Conservation (phyloP, 2,113 vertebrate genomes). For the Gallinago paraguaiae region DNA sequence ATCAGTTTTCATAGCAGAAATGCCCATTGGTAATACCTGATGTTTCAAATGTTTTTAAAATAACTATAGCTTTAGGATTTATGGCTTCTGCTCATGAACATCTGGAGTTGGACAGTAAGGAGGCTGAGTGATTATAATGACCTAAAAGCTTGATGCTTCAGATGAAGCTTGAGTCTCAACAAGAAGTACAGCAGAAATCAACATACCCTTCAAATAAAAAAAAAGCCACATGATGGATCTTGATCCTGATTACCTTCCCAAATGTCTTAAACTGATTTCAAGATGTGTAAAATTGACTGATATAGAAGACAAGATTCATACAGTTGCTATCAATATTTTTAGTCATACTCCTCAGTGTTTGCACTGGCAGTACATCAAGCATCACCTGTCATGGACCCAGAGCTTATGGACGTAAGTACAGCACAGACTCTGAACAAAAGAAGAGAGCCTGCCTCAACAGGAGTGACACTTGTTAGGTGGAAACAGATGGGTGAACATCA, state of each 20-base stretch:
- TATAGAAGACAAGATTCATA: background rate
- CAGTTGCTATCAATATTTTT: background rate
- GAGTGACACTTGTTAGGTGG: background rate
- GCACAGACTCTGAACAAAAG: background rate
- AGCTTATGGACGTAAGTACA: background rate
- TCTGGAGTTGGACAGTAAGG: background rate
- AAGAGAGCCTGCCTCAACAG: background rate
- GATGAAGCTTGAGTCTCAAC: background rate
- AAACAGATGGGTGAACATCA: background rate
- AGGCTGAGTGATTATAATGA: background rate
- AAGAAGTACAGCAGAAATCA: slow-evolving; percentile 8
- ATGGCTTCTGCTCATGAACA: background rate
- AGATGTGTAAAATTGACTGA: background rate
- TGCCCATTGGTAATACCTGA: background rate
- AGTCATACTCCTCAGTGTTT: background rate
- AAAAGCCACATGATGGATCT: background rate
- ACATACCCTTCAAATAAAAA: background rate
- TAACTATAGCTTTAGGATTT: background rate
- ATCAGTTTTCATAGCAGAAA: background rate
- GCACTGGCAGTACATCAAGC: background rate
- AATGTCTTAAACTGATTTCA: background rate
- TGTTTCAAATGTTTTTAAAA: background rate
- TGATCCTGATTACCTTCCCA: background rate
- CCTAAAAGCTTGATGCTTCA: background rate
- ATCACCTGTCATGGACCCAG: background rate